phyloP scores from a whole-genome alignment of 2,797 vertebrate genomes.

The Sebastes matsubarae region DNA sequence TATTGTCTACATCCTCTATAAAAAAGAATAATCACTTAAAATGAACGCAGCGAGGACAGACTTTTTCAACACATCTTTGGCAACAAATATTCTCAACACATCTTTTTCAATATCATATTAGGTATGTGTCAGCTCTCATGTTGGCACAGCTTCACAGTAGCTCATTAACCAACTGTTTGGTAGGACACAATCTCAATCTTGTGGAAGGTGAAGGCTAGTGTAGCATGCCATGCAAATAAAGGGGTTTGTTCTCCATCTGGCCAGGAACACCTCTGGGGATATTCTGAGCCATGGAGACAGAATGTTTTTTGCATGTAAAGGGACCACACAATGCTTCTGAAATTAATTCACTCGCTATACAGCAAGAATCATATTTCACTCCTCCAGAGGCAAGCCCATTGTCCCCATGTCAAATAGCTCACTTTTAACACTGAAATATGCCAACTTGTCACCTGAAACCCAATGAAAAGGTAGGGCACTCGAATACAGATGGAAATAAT shows the following conservation, averaged over 20 bases:
- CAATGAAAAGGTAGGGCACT: slow-evolving; percentile 15
- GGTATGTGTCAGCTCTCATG: slow-evolving; percentile 64
- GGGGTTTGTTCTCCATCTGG: slow-evolving; percentile 76
- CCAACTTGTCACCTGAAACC: neutral
- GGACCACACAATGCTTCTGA: slow-evolving; percentile 45
- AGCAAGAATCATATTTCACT: slow-evolving; percentile 31
- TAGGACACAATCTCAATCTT: slow-evolving; percentile 74
- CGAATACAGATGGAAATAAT: neutral
- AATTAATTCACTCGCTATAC: slow-evolving; percentile 36
- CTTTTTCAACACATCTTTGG: slow-evolving; percentile 40
- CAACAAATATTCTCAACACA: slow-evolving; percentile 31
- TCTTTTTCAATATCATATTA: slow-evolving; percentile 61
- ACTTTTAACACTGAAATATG: slow-evolving; percentile 20
- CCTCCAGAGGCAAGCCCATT: slow-evolving; percentile 19
- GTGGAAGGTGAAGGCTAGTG: slow-evolving; percentile 75
- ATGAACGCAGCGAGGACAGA: slow-evolving; percentile 17
- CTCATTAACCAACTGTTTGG: slow-evolving; percentile 80
- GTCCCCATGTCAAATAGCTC: slow-evolving; percentile 11
- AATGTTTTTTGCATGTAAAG: slow-evolving; percentile 65
- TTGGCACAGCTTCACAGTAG: slow-evolving; percentile 69
- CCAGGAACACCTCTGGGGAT: slow-evolving; percentile 67
- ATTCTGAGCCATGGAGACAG: slow-evolving; percentile 61
- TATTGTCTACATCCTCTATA: slow-evolving; percentile 7
- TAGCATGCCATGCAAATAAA: slow-evolving; percentile 74
- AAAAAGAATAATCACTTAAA: slow-evolving; percentile 37